These are phyloP conservation scores for Hydriomena furcata DNA, from an alignment of 2,888 invertebrate genomes.

Conservation along the genomic window DNA sequence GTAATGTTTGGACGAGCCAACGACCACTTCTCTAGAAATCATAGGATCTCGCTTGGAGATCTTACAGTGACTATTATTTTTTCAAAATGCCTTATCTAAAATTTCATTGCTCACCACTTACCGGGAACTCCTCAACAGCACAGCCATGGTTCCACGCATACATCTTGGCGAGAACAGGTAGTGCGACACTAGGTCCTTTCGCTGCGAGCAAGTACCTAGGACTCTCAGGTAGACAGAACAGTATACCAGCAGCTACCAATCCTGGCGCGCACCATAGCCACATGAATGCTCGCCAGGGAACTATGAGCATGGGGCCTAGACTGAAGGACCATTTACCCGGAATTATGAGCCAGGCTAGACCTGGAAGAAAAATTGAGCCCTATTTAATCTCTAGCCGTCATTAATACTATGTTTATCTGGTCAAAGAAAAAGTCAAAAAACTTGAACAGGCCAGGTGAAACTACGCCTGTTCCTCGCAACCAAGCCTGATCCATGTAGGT, in stretches of 20 bases:
- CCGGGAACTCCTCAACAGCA: conserved; percentile 65
- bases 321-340: conserved; percentile 80
- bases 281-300: conserved; percentile 90
- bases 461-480: no score
- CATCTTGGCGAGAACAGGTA: conserved; percentile 84
- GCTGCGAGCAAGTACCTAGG: conserved; percentile 88
- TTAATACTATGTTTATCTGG: no score
- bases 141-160: conserved; percentile 73
- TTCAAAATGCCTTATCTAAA: no score
- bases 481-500: no score
- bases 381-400: no score
- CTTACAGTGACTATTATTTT: no score
- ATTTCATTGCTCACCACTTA: no score
- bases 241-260: conserved; percentile 82
- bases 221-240: conserved; percentile 87
- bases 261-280: conserved; percentile 86
- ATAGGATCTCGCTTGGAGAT: no score
- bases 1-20: no score
- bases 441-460: no score
- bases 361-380: conserved; percentile 60
- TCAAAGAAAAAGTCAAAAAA: no score
- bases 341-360: conserved; percentile 87
- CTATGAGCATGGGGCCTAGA: conserved; percentile 72
- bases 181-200: conserved; percentile 83
- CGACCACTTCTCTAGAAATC: no score